Evolutionary conservation across 2,797 vertebrate genomes (phyloP).

Genomic region (Anabacerthia variegaticeps): DNA sequence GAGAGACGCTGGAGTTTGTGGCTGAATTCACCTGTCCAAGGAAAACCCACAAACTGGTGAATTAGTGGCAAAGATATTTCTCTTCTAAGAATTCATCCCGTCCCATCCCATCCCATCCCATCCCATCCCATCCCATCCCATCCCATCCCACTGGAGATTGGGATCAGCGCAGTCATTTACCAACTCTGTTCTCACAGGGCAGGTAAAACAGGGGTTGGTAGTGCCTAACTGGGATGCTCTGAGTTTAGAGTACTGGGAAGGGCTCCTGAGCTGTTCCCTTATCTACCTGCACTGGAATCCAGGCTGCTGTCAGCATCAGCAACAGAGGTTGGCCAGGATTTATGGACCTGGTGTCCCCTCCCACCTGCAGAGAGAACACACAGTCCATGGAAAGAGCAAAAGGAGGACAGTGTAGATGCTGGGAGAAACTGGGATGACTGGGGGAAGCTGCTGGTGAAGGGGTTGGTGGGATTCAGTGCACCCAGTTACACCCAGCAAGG

Average conservation of each 20-base stretch:
- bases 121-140: background rate
- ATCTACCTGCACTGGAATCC: constrained; percentile 82
- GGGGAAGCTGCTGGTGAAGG: background rate
- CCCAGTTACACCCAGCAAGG: background rate
- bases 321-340: constrained; percentile 89
- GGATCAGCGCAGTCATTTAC: background rate
- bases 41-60: background rate
- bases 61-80: background rate
- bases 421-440: background rate
- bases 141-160: background rate
- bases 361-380: constrained; percentile 72
- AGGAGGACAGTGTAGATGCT: background rate
- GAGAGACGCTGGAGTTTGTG: constrained; percentile 81
- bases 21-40: constrained; percentile 80
- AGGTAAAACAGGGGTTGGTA: background rate
- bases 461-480: background rate
- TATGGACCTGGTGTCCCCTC: constrained; percentile 87
- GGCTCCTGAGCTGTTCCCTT: background rate
- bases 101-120: background rate
- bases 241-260: background rate
- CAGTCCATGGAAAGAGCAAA: rapidly evolving
- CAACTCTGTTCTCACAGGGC: background rate
- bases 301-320: constrained; percentile 79
- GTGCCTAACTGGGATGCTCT: background rate
- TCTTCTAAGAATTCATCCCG: background rate